Evolutionary conservation across 2,113 vertebrate species (phyloP).

Genomic region (Sporophila hypoxantha): DNA sequence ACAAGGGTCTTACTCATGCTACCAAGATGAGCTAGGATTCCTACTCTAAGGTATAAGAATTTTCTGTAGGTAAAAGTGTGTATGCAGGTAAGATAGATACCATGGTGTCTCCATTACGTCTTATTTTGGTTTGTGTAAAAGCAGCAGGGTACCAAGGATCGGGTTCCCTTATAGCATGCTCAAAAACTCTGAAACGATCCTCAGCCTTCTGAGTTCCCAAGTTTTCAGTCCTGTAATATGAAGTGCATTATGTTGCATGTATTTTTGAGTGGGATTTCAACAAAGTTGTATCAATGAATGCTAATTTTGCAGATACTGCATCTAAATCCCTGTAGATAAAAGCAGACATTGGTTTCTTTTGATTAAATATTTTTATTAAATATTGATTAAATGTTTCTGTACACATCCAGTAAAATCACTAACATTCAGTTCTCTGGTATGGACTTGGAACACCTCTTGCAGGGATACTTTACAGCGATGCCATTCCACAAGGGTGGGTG

Average conservation of each 20-base stretch:
- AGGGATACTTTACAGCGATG: rapidly evolving
- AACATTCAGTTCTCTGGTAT: rapidly evolving
- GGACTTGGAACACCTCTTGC: no score
- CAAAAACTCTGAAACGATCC: neutral
- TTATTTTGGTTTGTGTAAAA: neutral
- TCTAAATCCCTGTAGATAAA: neutral
- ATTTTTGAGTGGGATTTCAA: neutral
- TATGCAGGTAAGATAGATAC: neutral
- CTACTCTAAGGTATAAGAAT: neutral
- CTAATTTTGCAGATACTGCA: neutral
- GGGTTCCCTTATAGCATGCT: neutral
- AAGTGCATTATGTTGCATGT: rapidly evolving
- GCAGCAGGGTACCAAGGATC: neutral
- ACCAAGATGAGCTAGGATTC: neutral
- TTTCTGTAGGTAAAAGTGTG: neutral
- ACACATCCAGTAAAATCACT: neutral
- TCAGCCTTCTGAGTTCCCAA: rapidly evolving
- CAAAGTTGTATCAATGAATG: neutral
- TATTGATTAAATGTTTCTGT: neutral
- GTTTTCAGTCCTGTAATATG: neutral
- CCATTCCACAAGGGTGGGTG: rapidly evolving
- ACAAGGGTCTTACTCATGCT: neutral
- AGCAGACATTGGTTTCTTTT: neutral
- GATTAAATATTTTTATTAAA: neutral
- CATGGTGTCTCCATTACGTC: rapidly evolving